phyloP scores from a whole-genome alignment of 1,140 invertebrate species.

The Drosophila neocordata region DNA sequence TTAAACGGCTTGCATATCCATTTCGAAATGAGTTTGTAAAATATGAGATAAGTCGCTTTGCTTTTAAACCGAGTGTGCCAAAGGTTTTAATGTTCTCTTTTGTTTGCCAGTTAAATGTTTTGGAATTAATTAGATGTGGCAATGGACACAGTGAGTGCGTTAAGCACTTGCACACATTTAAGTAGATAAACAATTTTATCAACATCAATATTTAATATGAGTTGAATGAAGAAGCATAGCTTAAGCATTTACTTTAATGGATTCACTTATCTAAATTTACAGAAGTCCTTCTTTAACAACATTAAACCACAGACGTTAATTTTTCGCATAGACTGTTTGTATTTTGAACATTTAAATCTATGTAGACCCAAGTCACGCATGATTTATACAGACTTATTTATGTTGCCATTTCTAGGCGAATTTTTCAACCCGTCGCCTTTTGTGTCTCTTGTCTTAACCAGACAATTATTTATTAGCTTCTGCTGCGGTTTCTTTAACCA shows the following conservation, averaged over 20 bases:
- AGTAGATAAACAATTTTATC: constrained; percentile 4
- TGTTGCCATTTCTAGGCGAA: constrained; percentile 46
- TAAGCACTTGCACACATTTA: neutral
- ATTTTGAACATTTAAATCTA: neutral
- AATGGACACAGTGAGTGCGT: constrained; percentile 18
- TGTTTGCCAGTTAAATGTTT: constrained; percentile 56
- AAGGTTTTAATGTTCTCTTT: constrained; percentile 28
- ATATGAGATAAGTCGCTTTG: constrained; percentile 37
- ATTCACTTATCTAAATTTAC: neutral
- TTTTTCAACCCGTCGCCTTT: constrained; percentile 56
- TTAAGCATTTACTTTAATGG: neutral
- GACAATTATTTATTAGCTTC: constrained; percentile 78
- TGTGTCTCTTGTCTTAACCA: constrained; percentile 67
- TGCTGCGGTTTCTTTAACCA: constrained; percentile 33
- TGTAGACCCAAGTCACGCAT: constrained; percentile 43
- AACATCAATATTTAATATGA: constrained; percentile 7
- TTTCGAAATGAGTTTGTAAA: constrained; percentile 32
- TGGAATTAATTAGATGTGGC: constrained; percentile 51
- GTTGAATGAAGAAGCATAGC: neutral
- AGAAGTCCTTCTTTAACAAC: neutral
- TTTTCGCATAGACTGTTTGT: constrained; percentile 49
- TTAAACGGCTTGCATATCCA: constrained; percentile 25
- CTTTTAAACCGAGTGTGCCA: too few relatives aligned
- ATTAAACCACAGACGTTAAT: constrained; percentile 53
- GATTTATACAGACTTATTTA: constrained; percentile 74